Conservation (phyloP, 2,113 vertebrate genomes). For the Toxotes chatareus region DNA sequence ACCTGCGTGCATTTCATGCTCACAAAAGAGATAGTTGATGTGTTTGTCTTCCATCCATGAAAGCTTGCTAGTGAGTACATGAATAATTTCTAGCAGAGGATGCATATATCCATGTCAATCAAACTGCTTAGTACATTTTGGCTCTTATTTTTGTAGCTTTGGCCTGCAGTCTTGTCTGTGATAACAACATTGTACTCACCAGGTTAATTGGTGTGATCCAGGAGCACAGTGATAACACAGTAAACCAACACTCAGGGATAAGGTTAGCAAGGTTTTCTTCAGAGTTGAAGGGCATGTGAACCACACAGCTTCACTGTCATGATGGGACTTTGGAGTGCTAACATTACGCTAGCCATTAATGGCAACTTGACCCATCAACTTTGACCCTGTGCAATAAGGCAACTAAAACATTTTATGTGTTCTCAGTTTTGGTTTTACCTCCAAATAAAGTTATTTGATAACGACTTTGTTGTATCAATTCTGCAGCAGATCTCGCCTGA, state of each 20-base stretch:
- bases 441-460: not conserved
- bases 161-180: not conserved
- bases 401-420: too few species aligned
- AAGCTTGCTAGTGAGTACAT: conserved; percentile 1
- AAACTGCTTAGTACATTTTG: not conserved
- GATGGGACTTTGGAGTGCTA: not conserved
- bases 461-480: too few species aligned
- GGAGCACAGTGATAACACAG: too few species aligned
- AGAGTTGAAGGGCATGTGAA: too few species aligned
- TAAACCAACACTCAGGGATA: too few species aligned
- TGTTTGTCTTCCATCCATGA: conserved; percentile 13
- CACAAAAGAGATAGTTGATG: conserved; percentile 5
- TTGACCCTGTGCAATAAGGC: too few species aligned
- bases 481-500: too few species aligned
- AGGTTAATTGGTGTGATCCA: too few species aligned
- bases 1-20: not conserved
- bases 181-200: not conserved
- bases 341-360: not conserved
- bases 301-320: not conserved
- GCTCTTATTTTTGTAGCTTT: not conserved
- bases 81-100: not conserved
- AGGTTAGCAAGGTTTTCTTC: too few species aligned
- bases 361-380: not conserved
- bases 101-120: not conserved
- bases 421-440: too few species aligned